Conservation (phyloP, 2,888 invertebrate species). For the Melinaea marsaeus region DNA sequence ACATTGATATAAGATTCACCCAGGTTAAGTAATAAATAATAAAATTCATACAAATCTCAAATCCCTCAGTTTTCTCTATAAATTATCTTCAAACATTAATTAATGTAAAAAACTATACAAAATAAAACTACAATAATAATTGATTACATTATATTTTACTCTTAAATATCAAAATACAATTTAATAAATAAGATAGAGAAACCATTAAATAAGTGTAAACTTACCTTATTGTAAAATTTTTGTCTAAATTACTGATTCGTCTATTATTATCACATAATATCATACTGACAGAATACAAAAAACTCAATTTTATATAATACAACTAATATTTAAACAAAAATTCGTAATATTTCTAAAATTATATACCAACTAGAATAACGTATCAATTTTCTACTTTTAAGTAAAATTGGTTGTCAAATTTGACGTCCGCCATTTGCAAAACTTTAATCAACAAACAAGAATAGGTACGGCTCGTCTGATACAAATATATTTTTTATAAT, state of each 20-base stretch:
- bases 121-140: conserved; percentile 35
- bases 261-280: conserved; percentile 12
- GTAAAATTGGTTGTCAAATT: no score
- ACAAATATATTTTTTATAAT: no score
- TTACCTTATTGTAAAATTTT: conserved; percentile 15
- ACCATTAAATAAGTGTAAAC: conserved; percentile 34
- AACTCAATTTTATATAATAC: conserved; percentile 23
- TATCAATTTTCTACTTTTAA: no score
- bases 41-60: no score
- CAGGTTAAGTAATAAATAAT: no score
- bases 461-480: no score
- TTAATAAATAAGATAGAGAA: conserved; percentile 37
- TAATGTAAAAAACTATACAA: conserved; percentile 1
- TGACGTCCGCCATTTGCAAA: no score
- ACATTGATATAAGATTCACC: no score
- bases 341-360: background rate
- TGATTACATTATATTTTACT: conserved; percentile 40
- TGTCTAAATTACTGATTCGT: conserved; percentile 8
- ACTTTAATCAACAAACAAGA: no score
- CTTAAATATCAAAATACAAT: conserved; percentile 47
- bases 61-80: no score
- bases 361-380: no score
- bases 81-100: background rate
- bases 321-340: conserved; percentile 17
- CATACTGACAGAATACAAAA: conserved; percentile 27